phyloP scores from a whole-genome alignment of 2,797 vertebrate species.

The Clarias laeviceps region DNA sequence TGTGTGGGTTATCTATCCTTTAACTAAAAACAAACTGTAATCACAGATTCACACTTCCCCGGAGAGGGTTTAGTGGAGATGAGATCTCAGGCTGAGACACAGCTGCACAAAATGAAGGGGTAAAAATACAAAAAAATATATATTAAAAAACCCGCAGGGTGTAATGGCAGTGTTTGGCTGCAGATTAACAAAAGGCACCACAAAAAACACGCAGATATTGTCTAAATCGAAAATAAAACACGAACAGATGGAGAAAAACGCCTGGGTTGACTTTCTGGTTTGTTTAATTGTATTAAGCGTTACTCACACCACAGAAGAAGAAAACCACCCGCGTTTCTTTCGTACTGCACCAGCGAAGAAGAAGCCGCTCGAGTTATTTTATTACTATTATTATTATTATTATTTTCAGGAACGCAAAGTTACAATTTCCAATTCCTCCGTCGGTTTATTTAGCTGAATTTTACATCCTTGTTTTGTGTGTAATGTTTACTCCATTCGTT shows the following conservation, averaged over 20 bases:
- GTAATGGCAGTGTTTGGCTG: neutral
- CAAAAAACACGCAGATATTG: neutral
- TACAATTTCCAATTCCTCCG: neutral
- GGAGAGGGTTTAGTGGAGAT: neutral
- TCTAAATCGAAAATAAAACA: no score
- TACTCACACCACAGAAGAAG: slow-evolving; percentile 28
- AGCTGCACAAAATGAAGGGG: neutral
- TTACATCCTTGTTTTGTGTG: neutral
- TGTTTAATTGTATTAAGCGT: neutral
- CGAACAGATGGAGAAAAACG: neutral
- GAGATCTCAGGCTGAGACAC: neutral
- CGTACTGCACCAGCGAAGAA: slow-evolving; percentile 17
- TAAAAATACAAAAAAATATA: neutral
- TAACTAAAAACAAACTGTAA: neutral
- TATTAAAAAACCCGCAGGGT: neutral
- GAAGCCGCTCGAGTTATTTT: neutral
- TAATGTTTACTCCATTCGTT: neutral
- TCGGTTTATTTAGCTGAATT: neutral
- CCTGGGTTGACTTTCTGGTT: neutral
- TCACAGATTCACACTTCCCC: neutral
- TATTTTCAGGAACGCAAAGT: neutral
- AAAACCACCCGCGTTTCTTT: slow-evolving; percentile 6
- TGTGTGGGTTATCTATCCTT: neutral
- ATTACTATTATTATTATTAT: no score
- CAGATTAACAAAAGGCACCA: neutral